Conservation (phyloP, 2,888 invertebrate species). For the Pyrocoelia pectoralis region DNA sequence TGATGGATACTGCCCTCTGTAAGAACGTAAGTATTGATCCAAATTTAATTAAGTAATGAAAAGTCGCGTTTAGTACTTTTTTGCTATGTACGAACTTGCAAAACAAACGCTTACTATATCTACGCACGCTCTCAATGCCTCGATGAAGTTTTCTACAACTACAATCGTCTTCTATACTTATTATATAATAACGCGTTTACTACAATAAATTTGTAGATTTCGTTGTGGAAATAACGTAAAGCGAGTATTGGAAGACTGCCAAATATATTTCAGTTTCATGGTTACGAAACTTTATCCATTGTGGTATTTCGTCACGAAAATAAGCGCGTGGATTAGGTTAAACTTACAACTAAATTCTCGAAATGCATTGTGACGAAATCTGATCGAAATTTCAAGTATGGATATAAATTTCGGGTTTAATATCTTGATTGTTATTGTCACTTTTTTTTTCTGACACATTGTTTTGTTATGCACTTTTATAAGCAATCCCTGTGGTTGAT, state of each 20-base stretch:
- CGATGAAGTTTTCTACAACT: too few species aligned
- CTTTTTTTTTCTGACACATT: background rate
- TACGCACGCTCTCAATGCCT: too few species aligned
- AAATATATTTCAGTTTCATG: conserved; percentile 2
- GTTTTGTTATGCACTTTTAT: too few species aligned
- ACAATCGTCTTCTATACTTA: background rate
- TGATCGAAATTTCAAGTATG: background rate
- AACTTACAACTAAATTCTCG: background rate
- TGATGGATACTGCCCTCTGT: background rate
- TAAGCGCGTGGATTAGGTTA: background rate
- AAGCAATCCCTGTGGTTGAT: too few species aligned
- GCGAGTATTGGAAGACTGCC: background rate
- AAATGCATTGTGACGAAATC: background rate
- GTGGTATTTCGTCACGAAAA: conserved; percentile 4
- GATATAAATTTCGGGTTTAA: too few species aligned
- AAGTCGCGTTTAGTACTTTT: background rate
- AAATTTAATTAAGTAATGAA: conserved; percentile 16
- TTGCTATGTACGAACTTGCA: conserved; percentile 1
- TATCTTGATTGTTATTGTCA: background rate
- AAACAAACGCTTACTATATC: too few species aligned
- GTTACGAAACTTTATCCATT: conserved; percentile 6
- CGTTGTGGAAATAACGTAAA: background rate
- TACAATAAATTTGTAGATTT: background rate
- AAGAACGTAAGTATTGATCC: conserved; percentile 15
- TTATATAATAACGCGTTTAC: background rate